Evolutionary conservation across 92 coral and sea anemone genomes (phyloP).

Genomic region (Siderastrea siderea): DNA sequence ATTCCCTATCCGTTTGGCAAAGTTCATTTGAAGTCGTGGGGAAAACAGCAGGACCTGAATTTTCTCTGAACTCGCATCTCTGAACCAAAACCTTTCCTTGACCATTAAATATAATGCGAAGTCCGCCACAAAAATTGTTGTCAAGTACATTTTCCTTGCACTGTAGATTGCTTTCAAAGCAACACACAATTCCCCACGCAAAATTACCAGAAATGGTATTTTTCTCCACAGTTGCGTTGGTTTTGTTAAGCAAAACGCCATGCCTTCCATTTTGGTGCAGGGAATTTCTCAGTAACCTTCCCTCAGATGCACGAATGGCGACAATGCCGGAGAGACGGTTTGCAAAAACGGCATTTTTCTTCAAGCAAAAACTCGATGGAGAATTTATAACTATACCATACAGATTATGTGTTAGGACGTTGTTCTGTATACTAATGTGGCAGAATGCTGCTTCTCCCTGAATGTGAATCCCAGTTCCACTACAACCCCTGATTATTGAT

Average conservation of each 20-base stretch:
- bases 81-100: neutral
- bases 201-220: neutral
- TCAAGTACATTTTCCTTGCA: neutral
- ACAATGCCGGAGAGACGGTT: neutral
- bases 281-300: neutral
- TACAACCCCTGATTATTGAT: neutral
- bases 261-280: neutral
- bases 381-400: neutral
- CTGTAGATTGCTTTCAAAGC: neutral
- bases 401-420: neutral
- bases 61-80: neutral
- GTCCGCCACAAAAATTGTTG: neutral
- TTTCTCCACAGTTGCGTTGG: neutral
- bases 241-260: neutral
- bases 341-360: neutral
- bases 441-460: neutral
- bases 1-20: neutral
- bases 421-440: neutral
- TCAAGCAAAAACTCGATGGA: neutral
- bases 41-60: neutral
- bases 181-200: constrained; percentile 6
- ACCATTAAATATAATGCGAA: neutral
- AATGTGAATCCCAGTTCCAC: neutral
- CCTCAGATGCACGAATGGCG: neutral
- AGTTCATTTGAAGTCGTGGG: neutral